A percentile compares a stretch with the other conserved stretches of the same genome.
Evolutionary conservation across 1,140 invertebrate species (phyloP).

Genomic region (Drosophila serrata): DNA sequence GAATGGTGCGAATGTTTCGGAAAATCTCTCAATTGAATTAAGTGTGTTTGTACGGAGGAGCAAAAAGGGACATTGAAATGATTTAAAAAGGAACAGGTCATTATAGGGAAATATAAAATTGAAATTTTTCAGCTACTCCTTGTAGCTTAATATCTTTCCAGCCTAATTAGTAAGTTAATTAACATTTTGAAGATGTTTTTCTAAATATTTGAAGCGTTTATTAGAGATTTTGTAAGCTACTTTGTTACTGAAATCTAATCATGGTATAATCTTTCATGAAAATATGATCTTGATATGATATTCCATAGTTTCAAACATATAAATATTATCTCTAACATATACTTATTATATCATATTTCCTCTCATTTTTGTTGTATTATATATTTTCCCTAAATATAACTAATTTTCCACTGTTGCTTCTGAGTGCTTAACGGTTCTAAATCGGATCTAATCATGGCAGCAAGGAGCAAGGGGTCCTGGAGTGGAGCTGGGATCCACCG

Average conservation of each 20-base stretch:
- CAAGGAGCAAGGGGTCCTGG: background rate
- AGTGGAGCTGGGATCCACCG: background rate
- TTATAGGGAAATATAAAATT: background rate
- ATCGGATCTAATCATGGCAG: slow-evolving; percentile 27
- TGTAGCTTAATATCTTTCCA: background rate
- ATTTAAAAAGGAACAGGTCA: background rate
- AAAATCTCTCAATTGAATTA: slow-evolving; percentile 51
- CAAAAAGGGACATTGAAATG: background rate
- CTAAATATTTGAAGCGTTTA: background rate
- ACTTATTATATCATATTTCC: background rate
- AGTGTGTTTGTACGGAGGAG: slow-evolving; percentile 23
- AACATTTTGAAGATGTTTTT: background rate
- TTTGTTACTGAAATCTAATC: no score
- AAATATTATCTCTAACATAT: no score
- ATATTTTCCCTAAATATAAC: no score
- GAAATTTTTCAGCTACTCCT: background rate
- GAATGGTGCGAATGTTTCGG: slow-evolving; percentile 46
- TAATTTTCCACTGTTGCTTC: background rate
- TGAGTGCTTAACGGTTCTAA: background rate
- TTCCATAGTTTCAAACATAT: no score
- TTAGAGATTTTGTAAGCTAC: background rate
- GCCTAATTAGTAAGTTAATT: background rate
- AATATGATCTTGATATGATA: no score
- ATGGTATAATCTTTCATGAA: no score
- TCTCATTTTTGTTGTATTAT: background rate